These are phyloP conservation scores for Tetheella fluctuosa DNA, from an alignment of 2,888 invertebrate genomes.

Conservation along the genomic window DNA sequence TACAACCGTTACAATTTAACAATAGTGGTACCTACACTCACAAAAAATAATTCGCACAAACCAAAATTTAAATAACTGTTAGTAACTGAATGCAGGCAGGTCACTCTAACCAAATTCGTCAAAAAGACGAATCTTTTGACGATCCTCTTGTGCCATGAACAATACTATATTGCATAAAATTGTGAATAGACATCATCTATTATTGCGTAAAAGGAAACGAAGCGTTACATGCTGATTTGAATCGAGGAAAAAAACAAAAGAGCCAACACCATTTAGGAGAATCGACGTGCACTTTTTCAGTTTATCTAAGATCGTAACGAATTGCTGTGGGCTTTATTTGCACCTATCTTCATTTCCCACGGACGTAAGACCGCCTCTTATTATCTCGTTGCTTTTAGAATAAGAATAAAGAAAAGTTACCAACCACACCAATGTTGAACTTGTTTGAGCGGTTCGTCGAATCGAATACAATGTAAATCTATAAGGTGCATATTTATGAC, in stretches of 20 bases:
- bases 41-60: neutral
- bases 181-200: constrained; percentile 12
- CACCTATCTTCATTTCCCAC: constrained; percentile 63
- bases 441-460: neutral
- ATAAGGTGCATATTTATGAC: neutral
- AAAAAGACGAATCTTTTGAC: neutral
- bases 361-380: constrained; percentile 35
- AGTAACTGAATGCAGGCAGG: neutral
- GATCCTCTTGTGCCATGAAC: neutral
- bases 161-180: constrained; percentile 11
- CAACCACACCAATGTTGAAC: constrained; percentile 26
- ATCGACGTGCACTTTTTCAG: constrained; percentile 45
- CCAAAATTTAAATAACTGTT: neutral
- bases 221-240: constrained; percentile 45
- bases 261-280: constrained; percentile 40
- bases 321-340: constrained; percentile 62
- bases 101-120: neutral
- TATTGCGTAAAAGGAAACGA: constrained; percentile 49
- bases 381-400: constrained; percentile 31
- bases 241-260: constrained; percentile 46
- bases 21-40: neutral
- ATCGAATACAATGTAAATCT: neutral
- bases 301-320: constrained; percentile 58
- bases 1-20: too few relatives aligned
- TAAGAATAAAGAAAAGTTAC: constrained; percentile 32